phyloP scores from a whole-genome alignment of 1,140 invertebrate genomes.

The Lordiphosa clarofinis region DNA sequence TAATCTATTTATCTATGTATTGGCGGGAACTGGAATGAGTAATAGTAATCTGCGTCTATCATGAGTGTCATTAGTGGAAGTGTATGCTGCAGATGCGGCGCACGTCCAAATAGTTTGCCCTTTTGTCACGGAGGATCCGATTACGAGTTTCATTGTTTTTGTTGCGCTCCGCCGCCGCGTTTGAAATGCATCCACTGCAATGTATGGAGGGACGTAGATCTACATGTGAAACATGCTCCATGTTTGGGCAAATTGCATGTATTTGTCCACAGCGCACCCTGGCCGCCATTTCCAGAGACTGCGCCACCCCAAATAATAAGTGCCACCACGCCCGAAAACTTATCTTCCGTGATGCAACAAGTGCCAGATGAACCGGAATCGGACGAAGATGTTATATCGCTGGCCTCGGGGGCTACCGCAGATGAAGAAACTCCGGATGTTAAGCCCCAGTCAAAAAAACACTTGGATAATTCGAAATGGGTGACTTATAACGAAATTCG shows the following conservation, averaged over 20 bases:
- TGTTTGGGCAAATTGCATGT: slow-evolving; percentile 15
- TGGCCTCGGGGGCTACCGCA: background rate
- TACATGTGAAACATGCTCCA: slow-evolving; percentile 1
- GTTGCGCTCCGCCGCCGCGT: slow-evolving; percentile 22
- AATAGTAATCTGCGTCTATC: too few species aligned
- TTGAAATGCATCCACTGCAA: slow-evolving; percentile 35
- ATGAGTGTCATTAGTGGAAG: background rate
- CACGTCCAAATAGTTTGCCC: background rate
- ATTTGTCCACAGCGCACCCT: slow-evolving; percentile 17
- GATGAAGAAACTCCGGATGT: background rate
- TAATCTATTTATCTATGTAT: too few species aligned
- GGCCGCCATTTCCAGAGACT: slow-evolving; percentile 29
- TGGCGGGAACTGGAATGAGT: too few species aligned
- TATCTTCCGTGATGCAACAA: background rate
- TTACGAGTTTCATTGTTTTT: slow-evolving; percentile 25
- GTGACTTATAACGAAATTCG: slow-evolving; percentile 16
- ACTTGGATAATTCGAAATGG: slow-evolving; percentile 2
- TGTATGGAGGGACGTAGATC: background rate
- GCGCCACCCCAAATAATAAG: background rate
- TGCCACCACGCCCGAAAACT: too few species aligned
- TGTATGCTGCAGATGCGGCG: slow-evolving; percentile 30
- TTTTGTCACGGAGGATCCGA: background rate
- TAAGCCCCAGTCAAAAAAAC: background rate
- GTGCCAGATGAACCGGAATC: background rate
- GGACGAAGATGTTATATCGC: slow-evolving; percentile 5